Percentiles rank a stretch among this genome's conserved stretches.
Conservation (phyloP, 2,888 invertebrate genomes). For the Bembecia ichneumoniformis region DNA sequence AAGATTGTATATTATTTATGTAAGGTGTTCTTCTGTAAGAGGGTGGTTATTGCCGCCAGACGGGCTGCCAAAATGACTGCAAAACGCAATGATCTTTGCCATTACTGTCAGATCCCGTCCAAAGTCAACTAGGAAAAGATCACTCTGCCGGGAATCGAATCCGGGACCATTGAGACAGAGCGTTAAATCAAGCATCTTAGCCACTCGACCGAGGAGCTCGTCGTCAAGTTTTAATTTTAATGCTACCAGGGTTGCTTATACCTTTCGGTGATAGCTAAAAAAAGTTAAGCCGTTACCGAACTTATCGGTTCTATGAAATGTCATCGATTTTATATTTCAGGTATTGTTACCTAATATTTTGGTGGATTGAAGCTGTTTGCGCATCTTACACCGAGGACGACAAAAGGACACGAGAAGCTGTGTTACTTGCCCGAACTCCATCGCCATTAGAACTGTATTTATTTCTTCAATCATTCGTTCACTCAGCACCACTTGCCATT, state of each 20-base stretch:
- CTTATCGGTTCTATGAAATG: conserved; percentile 8
- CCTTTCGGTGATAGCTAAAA: neutral
- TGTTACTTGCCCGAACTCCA: conserved; percentile 73
- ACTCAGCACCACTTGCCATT: conserved; percentile 81
- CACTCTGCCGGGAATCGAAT: no score
- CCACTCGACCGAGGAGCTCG: no score
- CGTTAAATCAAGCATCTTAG: no score
- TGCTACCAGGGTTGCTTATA: neutral
- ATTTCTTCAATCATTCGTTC: conserved; percentile 83
- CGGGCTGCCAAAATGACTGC: no score
- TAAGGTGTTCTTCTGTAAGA: no score
- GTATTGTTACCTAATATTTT: conserved; percentile 80
- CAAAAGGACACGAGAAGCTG: conserved; percentile 72
- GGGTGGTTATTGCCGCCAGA: no score
- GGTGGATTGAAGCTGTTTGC: conserved; percentile 80
- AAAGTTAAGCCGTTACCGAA: conserved; percentile 1
- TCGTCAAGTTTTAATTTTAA: no score
- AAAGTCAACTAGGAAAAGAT: no score
- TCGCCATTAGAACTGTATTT: conserved; percentile 83
- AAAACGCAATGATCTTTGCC: no score
- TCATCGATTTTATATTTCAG: conserved; percentile 44
- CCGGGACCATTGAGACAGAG: no score
- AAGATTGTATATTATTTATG: no score
- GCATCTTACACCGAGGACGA: conserved; percentile 66
- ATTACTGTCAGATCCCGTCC: no score